These are phyloP conservation scores for Hypomecis punctinalis DNA, from an alignment of 2,888 invertebrate species.

Conservation along the genomic window DNA sequence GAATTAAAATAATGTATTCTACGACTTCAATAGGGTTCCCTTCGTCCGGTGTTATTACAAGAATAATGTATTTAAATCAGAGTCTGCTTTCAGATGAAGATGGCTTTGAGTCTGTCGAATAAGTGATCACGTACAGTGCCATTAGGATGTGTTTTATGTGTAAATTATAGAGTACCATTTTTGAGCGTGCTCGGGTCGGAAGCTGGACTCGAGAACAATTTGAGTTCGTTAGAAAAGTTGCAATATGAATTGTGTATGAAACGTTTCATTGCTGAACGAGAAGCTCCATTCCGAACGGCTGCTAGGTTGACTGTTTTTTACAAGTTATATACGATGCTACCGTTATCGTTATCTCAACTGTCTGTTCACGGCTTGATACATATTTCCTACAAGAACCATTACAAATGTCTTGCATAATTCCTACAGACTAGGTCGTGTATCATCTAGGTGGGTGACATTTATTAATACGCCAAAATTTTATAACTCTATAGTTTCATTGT, in stretches of 20 bases:
- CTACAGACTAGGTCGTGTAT: too few species aligned
- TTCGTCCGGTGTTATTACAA: constrained; percentile 84
- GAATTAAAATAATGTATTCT: constrained; percentile 85
- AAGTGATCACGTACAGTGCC: constrained; percentile 82
- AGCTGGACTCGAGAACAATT: constrained; percentile 62
- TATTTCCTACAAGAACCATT: too few species aligned
- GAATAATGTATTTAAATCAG: constrained; percentile 85
- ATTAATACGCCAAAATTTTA: too few species aligned
- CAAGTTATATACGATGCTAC: too few species aligned
- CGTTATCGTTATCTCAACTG: too few species aligned
- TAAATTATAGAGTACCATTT: constrained; percentile 83
- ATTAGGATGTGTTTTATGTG: constrained; percentile 85
- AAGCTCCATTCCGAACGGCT: constrained; percentile 5
- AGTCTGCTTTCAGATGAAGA: constrained; percentile 82
- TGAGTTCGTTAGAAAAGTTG: constrained; percentile 79
- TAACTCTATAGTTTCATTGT: too few species aligned
- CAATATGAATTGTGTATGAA: constrained; percentile 28
- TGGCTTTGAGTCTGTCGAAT: constrained; percentile 75
- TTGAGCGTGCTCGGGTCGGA: constrained; percentile 69
- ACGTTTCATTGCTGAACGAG: constrained; percentile 27
- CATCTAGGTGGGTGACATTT: too few species aligned
- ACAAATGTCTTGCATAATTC: too few species aligned
- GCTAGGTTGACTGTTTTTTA: too few species aligned
- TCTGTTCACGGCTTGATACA: too few species aligned
- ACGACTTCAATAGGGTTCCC: constrained; percentile 81